These are phyloP conservation scores for Lichenostomus cassidix DNA, from an alignment of 2,113 vertebrate species.

Conservation along the genomic window DNA sequence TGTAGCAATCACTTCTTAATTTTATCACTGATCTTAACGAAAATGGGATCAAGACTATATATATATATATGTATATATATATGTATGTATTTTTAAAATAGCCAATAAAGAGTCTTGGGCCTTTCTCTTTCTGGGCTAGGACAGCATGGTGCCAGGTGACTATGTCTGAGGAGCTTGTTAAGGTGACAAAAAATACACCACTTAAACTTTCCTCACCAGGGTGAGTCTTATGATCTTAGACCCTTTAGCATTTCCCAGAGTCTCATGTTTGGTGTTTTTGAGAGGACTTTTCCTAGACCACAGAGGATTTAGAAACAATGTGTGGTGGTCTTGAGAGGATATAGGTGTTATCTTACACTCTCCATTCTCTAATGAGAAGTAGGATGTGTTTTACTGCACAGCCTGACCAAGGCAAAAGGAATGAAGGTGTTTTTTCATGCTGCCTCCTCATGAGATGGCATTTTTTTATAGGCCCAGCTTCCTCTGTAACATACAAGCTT, in stretches of 20 bases:
- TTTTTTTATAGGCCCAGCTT: background rate
- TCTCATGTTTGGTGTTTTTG: accelerated
- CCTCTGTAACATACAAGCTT: background rate
- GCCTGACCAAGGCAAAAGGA: background rate
- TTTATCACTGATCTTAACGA: background rate
- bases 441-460: background rate
- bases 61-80: too few relatives aligned
- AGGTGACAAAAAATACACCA: background rate
- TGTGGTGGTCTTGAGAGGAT: background rate
- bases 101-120: background rate
- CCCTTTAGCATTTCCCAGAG: background rate
- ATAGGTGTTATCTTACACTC: background rate
- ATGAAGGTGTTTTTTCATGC: background rate
- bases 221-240: background rate
- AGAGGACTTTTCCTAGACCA: background rate
- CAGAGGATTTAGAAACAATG: background rate
- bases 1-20: background rate
- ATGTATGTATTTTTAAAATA: background rate
- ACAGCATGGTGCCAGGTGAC: background rate
- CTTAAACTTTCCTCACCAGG: background rate
- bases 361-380: background rate
- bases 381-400: background rate
- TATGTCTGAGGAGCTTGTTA: background rate
- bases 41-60: background rate
- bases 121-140: background rate